Conservation (phyloP, 1,140 invertebrate genomes). For the Pseudomyrmex concolor region DNA sequence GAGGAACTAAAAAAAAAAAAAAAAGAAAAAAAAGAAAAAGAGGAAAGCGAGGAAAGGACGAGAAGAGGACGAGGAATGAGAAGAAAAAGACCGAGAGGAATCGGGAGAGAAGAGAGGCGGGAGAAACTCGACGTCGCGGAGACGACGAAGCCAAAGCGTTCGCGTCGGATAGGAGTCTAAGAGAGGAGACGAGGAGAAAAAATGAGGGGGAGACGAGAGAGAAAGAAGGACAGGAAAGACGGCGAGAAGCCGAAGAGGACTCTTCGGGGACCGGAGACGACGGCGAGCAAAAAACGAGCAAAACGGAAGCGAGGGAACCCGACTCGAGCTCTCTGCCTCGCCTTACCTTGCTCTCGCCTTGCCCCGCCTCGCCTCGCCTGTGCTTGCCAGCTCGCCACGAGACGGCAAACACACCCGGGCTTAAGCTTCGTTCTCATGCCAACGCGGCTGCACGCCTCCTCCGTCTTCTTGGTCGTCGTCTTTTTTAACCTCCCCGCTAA, state of each 20-base stretch:
- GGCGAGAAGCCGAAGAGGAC: conserved; percentile 63
- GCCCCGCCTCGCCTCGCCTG: conserved; percentile 12
- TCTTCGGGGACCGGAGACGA: conserved; percentile 69
- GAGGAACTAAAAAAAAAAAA: background rate
- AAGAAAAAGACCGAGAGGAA: conserved; percentile 35
- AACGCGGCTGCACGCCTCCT: conserved; percentile 58
- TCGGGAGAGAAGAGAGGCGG: conserved; percentile 17
- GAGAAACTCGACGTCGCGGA: conserved; percentile 24
- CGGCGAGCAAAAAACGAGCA: conserved; percentile 70
- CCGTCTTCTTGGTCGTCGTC: conserved; percentile 45
- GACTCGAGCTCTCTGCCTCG: conserved; percentile 55
- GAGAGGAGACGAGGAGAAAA: conserved; percentile 15
- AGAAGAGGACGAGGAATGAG: conserved; percentile 7
- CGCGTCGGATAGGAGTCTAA: conserved; percentile 14
- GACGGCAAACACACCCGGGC: conserved; percentile 67
- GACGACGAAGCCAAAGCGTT: conserved; percentile 40
- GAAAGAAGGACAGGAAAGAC: conserved; percentile 42
- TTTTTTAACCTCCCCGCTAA: conserved; percentile 53
- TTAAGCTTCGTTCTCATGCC: conserved; percentile 66
- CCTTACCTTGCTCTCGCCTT: background rate
- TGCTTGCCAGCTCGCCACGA: conserved; percentile 67
- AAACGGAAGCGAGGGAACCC: conserved; percentile 68
- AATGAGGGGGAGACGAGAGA: conserved; percentile 18
- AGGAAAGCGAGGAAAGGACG: conserved; percentile 5
- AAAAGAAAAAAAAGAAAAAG: background rate